A percentile compares a stretch with the other conserved stretches of the same genome.
Conservation (phyloP, 2,888 invertebrate genomes). For the Hirtodrosophila duncani region DNA sequence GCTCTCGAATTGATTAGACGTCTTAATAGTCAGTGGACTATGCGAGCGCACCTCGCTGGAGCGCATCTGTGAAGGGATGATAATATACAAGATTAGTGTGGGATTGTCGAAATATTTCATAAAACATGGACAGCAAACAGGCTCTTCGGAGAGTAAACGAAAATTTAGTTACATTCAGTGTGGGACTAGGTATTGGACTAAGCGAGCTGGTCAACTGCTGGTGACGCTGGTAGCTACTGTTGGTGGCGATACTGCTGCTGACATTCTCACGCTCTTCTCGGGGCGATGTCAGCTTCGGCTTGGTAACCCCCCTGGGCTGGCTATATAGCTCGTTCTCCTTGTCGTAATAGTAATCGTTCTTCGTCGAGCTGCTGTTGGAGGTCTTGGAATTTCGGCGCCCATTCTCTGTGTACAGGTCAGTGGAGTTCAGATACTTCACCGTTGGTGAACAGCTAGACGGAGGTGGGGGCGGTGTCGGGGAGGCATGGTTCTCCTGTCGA, state of each 20-base stretch:
- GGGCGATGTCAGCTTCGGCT: constrained; percentile 73
- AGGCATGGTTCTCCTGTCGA: constrained; percentile 71
- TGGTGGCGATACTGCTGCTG: constrained; percentile 42
- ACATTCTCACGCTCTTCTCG: constrained; percentile 74
- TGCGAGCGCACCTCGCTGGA: constrained; percentile 76
- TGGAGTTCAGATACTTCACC: constrained; percentile 72
- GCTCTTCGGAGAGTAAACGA: constrained; percentile 11
- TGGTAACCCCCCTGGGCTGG: constrained; percentile 65
- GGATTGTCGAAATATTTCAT: neutral
- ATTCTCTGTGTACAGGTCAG: constrained; percentile 73
- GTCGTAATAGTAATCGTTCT: constrained; percentile 77
- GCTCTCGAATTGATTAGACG: constrained; percentile 75
- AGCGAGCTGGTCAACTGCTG: constrained; percentile 60
- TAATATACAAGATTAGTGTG: constrained; percentile 4
- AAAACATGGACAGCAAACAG: neutral
- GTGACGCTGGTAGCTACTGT: constrained; percentile 43
- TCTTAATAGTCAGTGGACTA: constrained; percentile 78
- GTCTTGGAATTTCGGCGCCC: constrained; percentile 74
- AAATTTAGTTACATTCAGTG: constrained; percentile 78
- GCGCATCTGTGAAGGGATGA: constrained; percentile 69
- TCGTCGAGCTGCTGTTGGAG: constrained; percentile 62
- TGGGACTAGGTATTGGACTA: constrained; percentile 77
- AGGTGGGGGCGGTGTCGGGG: constrained; percentile 60
- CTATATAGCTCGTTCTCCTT: constrained; percentile 77
- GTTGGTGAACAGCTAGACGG: constrained; percentile 66